Base-by-base conservation (phyloP, 2,888 invertebrate genomes). In the Platerodrilus igneus region DNA sequence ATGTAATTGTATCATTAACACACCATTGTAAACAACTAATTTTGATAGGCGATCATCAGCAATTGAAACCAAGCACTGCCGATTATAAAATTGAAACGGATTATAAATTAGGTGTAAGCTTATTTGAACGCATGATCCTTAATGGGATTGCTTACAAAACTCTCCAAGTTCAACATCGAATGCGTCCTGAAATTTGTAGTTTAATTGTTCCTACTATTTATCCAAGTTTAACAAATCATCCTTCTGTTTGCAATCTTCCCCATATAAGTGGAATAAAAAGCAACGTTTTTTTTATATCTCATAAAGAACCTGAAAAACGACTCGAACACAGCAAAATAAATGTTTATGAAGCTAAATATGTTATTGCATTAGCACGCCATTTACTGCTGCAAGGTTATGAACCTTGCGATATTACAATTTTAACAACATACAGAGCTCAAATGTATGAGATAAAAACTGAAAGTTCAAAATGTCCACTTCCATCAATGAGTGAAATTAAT, bases 111-210 rank as follows among this genome's bases (percentile, higher is more conserved):
- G 83, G 87, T 44, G 71, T 88, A 30, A 89, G 89, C 0, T 70
- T 91, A 4, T 90, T 90, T 67, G 90, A 91, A 57, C 73, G 89
- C 5, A 77, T 90, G 75, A 73, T 89, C 2, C 72, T 73, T 2
- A 83, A 84, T 52, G 47, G 58, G 3, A 57, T 82, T 2, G 75
- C 78, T 38, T 78, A 74, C 6, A 68, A 74, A 1, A 67, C 71
- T 0, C 62, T 88, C 1, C 68, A 73, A 10, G 73, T 73, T 0
- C 91, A 92, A 57, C 81, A 87, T 52, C 72, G 90, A 28, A 88
- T 89, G 88, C 69, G 84, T 13, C 77, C 79, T 0, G 74, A 76
- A 53, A 78, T 83, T 46, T 73, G 78, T 49, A 59, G 61, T 9
- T 53, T 83, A 0, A 62, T 83, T 2, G 76, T 78, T 4, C 85